Evolutionary conservation across 2,113 vertebrate species (phyloP), one percentile per base, ranked within the genome.

Genomic region (Megatriorchis doriae): DNA sequence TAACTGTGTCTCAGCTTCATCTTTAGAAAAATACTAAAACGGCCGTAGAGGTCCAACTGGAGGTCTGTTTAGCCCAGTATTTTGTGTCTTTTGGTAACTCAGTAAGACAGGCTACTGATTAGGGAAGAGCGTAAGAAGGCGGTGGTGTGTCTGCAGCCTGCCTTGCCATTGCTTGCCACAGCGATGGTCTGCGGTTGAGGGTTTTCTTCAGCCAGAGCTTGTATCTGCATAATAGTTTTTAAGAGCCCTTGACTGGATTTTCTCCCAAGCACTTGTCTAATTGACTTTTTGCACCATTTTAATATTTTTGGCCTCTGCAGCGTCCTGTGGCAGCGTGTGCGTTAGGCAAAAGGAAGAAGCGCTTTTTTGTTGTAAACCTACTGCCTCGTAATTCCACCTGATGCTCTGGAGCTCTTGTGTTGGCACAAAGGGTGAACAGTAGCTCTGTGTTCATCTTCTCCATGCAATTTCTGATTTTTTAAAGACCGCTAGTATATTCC

Each of bases 61-160:
- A 47, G 34, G 9, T 66, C 31, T 71, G 5, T 66, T 73, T n/a
- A 83, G 34, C 10, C 5, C 21, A 5, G 3, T 45, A 26, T 58
- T 86, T 85, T 83, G 7, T 86, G 45, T 29, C 17, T 53, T 91
- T 42, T 38, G 36, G 22, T 62, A 34, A 32, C 21, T 75, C 34
- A 6, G 0, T 22, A n/a, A 32, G 32, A 34, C 2, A 3, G 16
- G 26, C 48, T 70, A 1, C 43, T 53, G 59, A 3, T 61, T 2
- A 27, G 67, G 23, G 34, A 42, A 10, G 45, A 65, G 34, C 3
- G 0, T 19, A 13, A 36, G 58, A 1, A 1, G 34, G 29, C 1
- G 4, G 42, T 2, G 4, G 11, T 40, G 53, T 2, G 0, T 40
- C 48, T 77, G 58, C 1, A 2, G 36, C 29, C 55, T 43, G 63